A percentile compares a stretch with the other conserved stretches of the same genome.
These are phyloP conservation scores for Morinoia aosen DNA, from an alignment of 2,888 invertebrate genomes.

Conservation along the genomic window DNA sequence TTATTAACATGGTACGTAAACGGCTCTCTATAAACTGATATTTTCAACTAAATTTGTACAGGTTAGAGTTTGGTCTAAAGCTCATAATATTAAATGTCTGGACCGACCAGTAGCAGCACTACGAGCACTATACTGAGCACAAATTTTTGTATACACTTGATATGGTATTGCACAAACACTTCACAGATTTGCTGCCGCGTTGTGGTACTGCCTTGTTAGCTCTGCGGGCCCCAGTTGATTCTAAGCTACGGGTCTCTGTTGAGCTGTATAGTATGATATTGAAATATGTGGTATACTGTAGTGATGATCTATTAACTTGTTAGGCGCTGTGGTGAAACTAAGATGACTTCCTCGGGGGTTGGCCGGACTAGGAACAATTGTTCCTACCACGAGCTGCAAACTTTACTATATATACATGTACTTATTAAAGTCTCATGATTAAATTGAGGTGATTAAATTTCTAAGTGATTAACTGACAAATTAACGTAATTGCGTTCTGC, in stretches of 20 bases:
- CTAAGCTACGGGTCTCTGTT: background rate
- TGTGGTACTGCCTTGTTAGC: background rate
- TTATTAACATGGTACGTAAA: background rate
- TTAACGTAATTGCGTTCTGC: too few relatives aligned
- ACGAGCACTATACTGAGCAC: background rate
- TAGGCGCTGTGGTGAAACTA: too few relatives aligned
- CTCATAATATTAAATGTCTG: background rate
- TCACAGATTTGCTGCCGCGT: background rate
- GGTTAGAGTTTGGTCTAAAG: background rate
- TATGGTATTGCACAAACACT: background rate
- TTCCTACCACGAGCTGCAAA: background rate
- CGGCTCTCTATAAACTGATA: background rate
- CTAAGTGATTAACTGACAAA: too few relatives aligned
- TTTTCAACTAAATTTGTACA: too few relatives aligned
- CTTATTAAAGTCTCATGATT: too few relatives aligned
- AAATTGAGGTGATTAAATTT: too few relatives aligned
- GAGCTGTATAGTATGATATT: too few relatives aligned
- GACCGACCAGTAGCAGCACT: background rate
- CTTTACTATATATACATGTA: too few relatives aligned
- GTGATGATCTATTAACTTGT: too few relatives aligned
- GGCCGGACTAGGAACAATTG: background rate
- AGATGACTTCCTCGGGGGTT: background rate
- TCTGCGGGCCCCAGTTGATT: background rate
- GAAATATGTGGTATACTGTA: too few relatives aligned
- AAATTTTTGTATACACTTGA: background rate